Base-by-base conservation (phyloP, 2,113 vertebrate species). In the Pterocles orientalis region DNA sequence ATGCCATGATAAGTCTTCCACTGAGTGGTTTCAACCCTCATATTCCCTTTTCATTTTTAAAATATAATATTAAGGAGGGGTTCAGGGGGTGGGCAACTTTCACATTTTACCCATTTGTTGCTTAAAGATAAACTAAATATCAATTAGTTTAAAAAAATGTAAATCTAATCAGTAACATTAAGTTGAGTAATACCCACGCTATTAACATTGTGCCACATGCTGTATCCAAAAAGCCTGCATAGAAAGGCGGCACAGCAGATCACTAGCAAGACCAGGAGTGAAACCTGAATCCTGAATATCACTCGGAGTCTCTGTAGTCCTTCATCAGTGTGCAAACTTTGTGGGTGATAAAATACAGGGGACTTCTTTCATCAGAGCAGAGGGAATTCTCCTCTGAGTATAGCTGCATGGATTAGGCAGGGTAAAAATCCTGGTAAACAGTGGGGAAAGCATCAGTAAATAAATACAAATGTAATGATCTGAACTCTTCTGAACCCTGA, bases 401-500 rank as follows among this genome's bases (percentile, higher is more conserved):
- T 28, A 86, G 33, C 39, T 90, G n/a, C 71, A 45, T 61, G 56
- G 41, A 82, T 75, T 43, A 31, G 57, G 20, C 39, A 81, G 56
- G 39, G 68, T 34, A 68, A 43, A 88, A 95, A 69, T 88, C 45
- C 61, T 83, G 45, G 15, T 88, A 90, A 95, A 75, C 45, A 88
- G 60, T 75, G 53, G 86, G 53, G 86, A 95, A 95, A 92, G 71
- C 57, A 88, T 17, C 41, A 79, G 75, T 92, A 91, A 86, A 95
- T 84, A 93, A 88, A 90, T 73, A 88, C 9, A 68, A 93, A 94
- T 94, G 50, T 75, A 94, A 92, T 91, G 29, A 18, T 92, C 48
- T 94, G 91, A 93, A 96, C 90, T 95, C 47, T 43, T 88, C 77
- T 96, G 92, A 94, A 87, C 95, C 45, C 86, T 92, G 65, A 91